Evolutionary conservation across 2,797 vertebrate genomes (phyloP).

Genomic region (Acropternis orthonyx): DNA sequence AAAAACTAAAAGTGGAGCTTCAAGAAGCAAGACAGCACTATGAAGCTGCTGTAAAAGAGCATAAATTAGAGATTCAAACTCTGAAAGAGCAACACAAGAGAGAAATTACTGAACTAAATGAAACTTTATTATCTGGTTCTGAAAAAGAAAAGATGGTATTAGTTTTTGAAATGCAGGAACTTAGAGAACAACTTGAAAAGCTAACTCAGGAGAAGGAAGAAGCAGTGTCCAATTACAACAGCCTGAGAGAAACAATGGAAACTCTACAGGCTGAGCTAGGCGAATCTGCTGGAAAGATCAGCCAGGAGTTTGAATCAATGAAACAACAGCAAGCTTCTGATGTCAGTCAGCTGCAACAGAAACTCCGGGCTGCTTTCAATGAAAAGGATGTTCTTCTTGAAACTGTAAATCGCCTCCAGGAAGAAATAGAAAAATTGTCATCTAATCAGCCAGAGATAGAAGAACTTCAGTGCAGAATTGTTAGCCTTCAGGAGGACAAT

Average conservation of each 20-base stretch:
- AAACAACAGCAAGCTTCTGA: constrained; percentile 84
- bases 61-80: constrained; percentile 65
- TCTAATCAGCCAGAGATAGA: constrained; percentile 62
- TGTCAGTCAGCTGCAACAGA: constrained; percentile 83
- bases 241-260: constrained; percentile 83
- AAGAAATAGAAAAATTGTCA: constrained; percentile 68
- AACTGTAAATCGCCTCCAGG: constrained; percentile 74
- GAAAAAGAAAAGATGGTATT: constrained; percentile 74
- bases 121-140: constrained; percentile 64
- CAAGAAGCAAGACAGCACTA: constrained; percentile 59
- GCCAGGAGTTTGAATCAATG: constrained; percentile 85
- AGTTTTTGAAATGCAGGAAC: constrained; percentile 75
- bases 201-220: constrained; percentile 83
- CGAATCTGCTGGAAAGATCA: constrained; percentile 86
- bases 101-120: constrained; percentile 74
- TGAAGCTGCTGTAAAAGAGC: constrained; percentile 41
- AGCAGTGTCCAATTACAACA: constrained; percentile 81
- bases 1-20: constrained; percentile 77
- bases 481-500: constrained; percentile 77
- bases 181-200: constrained; percentile 78
- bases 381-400: constrained; percentile 83
- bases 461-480: constrained; percentile 76
- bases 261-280: constrained; percentile 84
- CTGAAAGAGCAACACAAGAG: constrained; percentile 72
- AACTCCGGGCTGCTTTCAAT: constrained; percentile 79